A percentile compares a stretch with the other conserved stretches of the same genome.
Evolutionary conservation across 2,888 invertebrate genomes (phyloP).

Genomic region (Troilus luridus): DNA sequence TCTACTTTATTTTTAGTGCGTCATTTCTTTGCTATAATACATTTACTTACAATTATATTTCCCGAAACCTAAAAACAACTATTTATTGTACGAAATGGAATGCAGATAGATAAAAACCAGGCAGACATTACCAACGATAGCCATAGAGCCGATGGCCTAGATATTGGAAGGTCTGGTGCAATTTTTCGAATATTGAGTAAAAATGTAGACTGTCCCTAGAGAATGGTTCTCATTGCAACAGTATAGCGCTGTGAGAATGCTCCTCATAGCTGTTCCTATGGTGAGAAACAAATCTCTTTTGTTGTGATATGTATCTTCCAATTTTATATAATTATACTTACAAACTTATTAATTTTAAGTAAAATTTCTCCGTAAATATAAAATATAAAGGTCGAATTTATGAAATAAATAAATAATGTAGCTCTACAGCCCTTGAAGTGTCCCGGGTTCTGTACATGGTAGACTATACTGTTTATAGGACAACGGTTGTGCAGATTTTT

Average conservation of each 20-base stretch:
- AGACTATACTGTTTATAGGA: no score
- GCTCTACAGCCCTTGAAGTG: no score
- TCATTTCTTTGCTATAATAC: no score
- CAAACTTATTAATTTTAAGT: neutral
- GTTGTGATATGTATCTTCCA: neutral
- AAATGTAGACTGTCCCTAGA: constrained; percentile 31
- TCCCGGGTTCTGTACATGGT: no score
- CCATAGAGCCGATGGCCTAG: neutral
- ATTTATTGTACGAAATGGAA: no score
- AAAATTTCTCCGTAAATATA: neutral
- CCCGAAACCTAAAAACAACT: no score
- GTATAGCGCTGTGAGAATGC: constrained; percentile 17
- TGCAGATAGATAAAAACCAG: neutral
- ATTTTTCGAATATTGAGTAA: constrained; percentile 44
- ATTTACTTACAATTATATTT: no score
- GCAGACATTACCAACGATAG: neutral
- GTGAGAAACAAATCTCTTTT: neutral
- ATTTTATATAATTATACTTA: neutral
- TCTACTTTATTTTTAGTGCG: no score
- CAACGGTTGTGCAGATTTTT: no score
- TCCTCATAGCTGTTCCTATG: neutral
- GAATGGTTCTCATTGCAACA: constrained; percentile 50
- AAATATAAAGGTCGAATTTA: no score
- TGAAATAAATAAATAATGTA: no score
- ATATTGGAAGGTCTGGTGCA: constrained; percentile 18